These are phyloP conservation scores for Dusona sp. DNA, from an alignment of 2,888 invertebrate species.

Conservation along the genomic window DNA sequence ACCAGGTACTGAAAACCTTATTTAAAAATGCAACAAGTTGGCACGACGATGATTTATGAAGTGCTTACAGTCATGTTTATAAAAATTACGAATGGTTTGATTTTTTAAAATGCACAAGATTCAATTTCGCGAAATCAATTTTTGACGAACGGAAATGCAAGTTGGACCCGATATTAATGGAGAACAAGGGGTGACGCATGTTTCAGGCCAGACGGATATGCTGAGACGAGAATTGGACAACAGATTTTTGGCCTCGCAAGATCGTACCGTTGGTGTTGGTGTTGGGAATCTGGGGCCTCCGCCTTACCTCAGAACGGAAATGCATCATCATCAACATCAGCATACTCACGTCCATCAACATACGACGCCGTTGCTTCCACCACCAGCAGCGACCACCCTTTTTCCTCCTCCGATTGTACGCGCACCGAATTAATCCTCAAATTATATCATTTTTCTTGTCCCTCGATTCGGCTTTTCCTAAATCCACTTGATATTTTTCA, in stretches of 20 bases:
- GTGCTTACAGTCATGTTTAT: neutral
- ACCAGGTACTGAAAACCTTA: neutral
- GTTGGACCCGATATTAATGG: constrained; percentile 62
- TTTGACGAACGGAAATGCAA: neutral
- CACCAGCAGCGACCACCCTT: constrained; percentile 86
- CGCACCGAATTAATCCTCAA: constrained; percentile 56
- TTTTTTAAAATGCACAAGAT: neutral
- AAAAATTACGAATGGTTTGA: neutral
- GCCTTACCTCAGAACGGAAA: constrained; percentile 91
- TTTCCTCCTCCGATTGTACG: constrained; percentile 89
- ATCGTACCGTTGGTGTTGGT: constrained; percentile 86
- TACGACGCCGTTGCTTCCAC: constrained; percentile 89
- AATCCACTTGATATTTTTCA: constrained; percentile 79
- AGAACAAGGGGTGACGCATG: constrained; percentile 81
- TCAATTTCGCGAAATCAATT: neutral
- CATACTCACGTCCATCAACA: constrained; percentile 96
- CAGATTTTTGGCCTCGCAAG: constrained; percentile 95
- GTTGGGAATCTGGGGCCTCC: constrained; percentile 85
- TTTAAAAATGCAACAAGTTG: neutral
- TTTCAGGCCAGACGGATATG: constrained; percentile 92
- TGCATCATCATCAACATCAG: constrained; percentile 97
- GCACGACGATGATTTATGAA: neutral
- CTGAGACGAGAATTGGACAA: constrained; percentile 95
- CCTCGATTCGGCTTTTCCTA: neutral
- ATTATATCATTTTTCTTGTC: neutral